Base-by-base conservation (phyloP, 2,888 invertebrate species). In the Lasioglossum calceatum region DNA sequence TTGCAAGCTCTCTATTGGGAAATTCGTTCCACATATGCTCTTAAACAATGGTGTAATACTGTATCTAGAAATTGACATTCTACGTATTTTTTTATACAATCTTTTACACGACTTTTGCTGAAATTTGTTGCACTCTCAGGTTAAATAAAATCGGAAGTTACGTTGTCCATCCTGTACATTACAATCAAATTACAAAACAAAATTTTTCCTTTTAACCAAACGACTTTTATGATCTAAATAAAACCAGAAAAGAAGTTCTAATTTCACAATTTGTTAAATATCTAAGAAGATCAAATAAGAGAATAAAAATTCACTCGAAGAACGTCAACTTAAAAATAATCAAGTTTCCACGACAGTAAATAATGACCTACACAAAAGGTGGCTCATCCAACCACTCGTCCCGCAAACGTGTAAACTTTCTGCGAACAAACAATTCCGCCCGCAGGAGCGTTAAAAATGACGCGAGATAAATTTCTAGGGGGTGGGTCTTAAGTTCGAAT, bases 401-500 rank as follows among this genome's bases (percentile, higher is more conserved):
- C 4, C 4, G 58, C 1, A 12, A 58, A 12, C n/a, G n/a, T n/a
- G 58, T 58, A n/a, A 58, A 58, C n/a, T 54, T 75, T 23, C 39
- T 8, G 54, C n/a, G 39, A 19, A 14, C 27, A 64, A 70, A 70
- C n/a, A 39, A 42, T 64, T 76, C 19, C 58, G n/a, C 4, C 42
- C 1, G 58, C 12, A n/a, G n/a, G n/a, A n/a, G 32, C 19, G 39
- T 39, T 23, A 32, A n/a, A 32, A 82, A 47, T n/a, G 50, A 73
- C 54, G n/a, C 36, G 27, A 47, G 67, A 78, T n/a, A 83, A 83
- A 83, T 61, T 50, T 74, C 71, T 39, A 23, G 12, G n/a, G 42
- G 42, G 3, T 42, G 71, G 39, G 42, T 71, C 19, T n/a, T 19
- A 39, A 12, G 50, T n/a, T 23, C 12, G 61, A 54, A 75, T 78